Conservation (phyloP, 2,888 invertebrate species). For the Drosophila mettleri region DNA sequence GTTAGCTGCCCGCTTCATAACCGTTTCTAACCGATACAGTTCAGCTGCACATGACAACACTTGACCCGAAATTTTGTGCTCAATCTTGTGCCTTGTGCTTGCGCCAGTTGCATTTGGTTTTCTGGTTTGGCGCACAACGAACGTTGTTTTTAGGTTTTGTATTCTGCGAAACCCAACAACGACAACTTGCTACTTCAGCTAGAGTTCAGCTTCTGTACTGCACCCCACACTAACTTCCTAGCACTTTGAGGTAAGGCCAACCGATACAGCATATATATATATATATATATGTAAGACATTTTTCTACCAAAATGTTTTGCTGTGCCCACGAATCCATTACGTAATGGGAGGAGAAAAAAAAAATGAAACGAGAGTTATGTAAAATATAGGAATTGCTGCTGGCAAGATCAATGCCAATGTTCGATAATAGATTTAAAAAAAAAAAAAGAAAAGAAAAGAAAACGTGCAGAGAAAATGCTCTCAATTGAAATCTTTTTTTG, state of each 20-base stretch:
- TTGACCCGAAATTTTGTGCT: slow-evolving; percentile 15
- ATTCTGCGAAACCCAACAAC: slow-evolving; percentile 51
- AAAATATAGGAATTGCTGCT: slow-evolving; percentile 37
- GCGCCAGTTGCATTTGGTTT: slow-evolving; percentile 74
- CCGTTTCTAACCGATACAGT: slow-evolving; percentile 26
- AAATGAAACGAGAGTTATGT: slow-evolving; percentile 63
- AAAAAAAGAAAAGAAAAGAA: background rate
- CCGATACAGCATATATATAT: slow-evolving; percentile 8
- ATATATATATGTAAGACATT: too few relatives aligned
- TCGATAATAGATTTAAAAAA: background rate
- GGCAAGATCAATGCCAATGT: slow-evolving; percentile 43
- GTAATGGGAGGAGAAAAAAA: slow-evolving; percentile 56
- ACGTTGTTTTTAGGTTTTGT: slow-evolving; percentile 71
- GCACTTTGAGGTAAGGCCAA: slow-evolving; percentile 66
- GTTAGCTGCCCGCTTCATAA: slow-evolving; percentile 3
- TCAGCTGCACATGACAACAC: slow-evolving; percentile 48
- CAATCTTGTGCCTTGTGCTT: slow-evolving; percentile 31
- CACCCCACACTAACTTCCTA: slow-evolving; percentile 39
- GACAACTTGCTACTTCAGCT: slow-evolving; percentile 61
- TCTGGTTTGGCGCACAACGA: slow-evolving; percentile 77
- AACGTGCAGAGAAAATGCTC: too few relatives aligned
- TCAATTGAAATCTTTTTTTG: background rate
- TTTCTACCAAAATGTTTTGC: slow-evolving; percentile 27
- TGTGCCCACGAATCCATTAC: slow-evolving; percentile 49
- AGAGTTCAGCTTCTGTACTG: slow-evolving; percentile 45